Evolutionary conservation across 1,140 invertebrate species (phyloP).

Genomic region (Acromyrmex charruanus): DNA sequence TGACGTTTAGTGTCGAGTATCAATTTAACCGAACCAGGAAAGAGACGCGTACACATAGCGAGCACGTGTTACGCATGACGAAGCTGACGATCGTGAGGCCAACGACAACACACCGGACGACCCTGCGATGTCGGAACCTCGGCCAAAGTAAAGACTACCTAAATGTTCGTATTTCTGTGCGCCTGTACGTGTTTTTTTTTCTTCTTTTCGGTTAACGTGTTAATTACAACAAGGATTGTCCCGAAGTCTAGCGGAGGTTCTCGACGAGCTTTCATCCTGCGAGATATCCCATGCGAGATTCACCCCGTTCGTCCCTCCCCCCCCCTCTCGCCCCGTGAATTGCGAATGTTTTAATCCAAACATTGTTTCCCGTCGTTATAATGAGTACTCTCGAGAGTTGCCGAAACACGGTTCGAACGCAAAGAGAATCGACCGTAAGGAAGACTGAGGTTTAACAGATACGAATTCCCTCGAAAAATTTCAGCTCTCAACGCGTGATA

Average conservation of each 20-base stretch:
- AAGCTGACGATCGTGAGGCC: conserved; percentile 48
- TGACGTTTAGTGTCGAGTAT: conserved; percentile 6
- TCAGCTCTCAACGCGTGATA: conserved; percentile 11
- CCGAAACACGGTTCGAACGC: conserved; percentile 6
- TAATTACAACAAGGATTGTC: conserved; percentile 64
- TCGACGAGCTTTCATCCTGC: conserved; percentile 65
- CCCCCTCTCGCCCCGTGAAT: not conserved
- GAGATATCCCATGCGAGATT: not conserved
- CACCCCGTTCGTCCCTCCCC: not conserved
- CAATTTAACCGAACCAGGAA: not conserved
- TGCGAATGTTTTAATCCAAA: conserved; percentile 4
- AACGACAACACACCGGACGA: conserved; percentile 55
- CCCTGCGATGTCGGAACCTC: conserved; percentile 79
- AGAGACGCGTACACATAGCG: not conserved
- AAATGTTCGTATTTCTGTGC: conserved; percentile 22
- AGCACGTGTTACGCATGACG: not conserved
- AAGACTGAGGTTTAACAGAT: conserved; percentile 57
- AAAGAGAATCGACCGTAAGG: conserved; percentile 36
- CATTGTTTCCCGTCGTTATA: not conserved
- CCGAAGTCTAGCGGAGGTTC: conserved; percentile 85
- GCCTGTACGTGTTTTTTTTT: not conserved
- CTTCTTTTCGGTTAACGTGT: conserved; percentile 9
- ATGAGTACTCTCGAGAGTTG: not conserved
- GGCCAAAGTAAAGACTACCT: conserved; percentile 80
- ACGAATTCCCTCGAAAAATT: not conserved